Evolutionary conservation across 2,797 vertebrate species (phyloP).

Genomic region (Acrossocheilus fasciatus): DNA sequence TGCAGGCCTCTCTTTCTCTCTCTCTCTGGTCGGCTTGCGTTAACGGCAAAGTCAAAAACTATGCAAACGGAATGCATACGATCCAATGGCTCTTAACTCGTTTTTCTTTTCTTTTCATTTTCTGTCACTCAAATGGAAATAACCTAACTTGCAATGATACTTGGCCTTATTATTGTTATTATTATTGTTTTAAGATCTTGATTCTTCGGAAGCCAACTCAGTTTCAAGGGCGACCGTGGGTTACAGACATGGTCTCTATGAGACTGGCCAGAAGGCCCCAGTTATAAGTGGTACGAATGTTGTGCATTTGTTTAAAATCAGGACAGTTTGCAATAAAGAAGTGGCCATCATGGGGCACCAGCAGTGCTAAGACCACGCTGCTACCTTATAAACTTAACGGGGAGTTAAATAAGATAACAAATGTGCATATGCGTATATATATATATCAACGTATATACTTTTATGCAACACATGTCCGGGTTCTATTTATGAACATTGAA

Average conservation of each 20-base stretch:
- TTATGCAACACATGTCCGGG: constrained; percentile 82
- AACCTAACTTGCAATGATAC: constrained; percentile 78
- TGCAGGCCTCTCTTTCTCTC: constrained; percentile 5
- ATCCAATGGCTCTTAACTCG: constrained; percentile 66
- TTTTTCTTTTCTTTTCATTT: constrained; percentile 43
- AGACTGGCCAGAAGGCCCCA: constrained; percentile 96
- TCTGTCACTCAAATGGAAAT: constrained; percentile 71
- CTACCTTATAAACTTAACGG: constrained; percentile 90
- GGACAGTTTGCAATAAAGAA: constrained; percentile 98
- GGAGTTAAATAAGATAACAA: constrained; percentile 67
- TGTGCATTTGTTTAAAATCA: constrained; percentile 99
- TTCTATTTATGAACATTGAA: constrained; percentile 93
- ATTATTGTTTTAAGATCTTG: constrained; percentile 93
- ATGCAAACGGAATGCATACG: constrained; percentile 85
- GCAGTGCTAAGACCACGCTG: constrained; percentile 98
- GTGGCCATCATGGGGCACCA: constrained; percentile 88
- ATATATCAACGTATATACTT: constrained; percentile 75
- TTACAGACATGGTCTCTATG: constrained; percentile 99
- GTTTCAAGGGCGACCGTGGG: constrained; percentile 94
- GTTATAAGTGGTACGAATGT: constrained; percentile 99
- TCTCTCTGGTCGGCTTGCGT: constrained; percentile 72
- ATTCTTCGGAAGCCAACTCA: constrained; percentile 96
- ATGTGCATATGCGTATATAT: constrained; percentile 77
- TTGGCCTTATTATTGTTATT: constrained; percentile 79
- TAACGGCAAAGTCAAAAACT: constrained; percentile 79